Base-by-base conservation (phyloP, 2,888 invertebrate genomes). In the Eulithis testata region DNA sequence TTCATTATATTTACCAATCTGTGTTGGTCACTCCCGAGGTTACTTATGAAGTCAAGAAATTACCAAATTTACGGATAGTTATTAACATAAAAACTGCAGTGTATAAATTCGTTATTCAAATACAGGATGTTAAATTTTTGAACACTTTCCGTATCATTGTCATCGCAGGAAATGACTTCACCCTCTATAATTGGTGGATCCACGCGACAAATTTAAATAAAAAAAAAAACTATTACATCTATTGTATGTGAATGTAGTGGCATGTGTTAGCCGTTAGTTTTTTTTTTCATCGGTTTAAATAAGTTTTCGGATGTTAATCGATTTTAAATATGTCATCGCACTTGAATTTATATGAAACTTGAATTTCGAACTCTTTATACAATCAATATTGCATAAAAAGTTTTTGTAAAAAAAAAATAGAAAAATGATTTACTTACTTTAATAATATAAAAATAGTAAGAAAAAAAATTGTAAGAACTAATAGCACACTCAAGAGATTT, bases 151-250 rank as follows among this genome's bases (percentile, higher is more conserved):
- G 84, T 89, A 87, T 90, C 89, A 83, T 87, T 89, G 90, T 89
- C 87, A 87, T 88, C 86, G 75, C 85, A 87, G 90, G 90, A 90
- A 89, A 86, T 85, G 83, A 86, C 84, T 83, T 82, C 87, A 86
- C 86, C 88, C 86, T 84, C 78, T 84, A 79, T 88, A 87, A 87
- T 86, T 77, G 80, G 74, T 80, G 75, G 78, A 75, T 77, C 72
- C 87, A 84, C 87, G 87, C 79, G 87, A 83, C 84, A 77, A 77
- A 83, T 83, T 83, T 78, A 73, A 79, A 81, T 75, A 81, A 78
- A 82, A 82, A 59, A 81, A 81, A 76, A 60, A 47, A 3, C 53
- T 63, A 63, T 57, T 61, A 67, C 44, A 57, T 67, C 72, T 60
- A 66, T 72, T 68, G 68, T 70, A 78, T 80, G 79, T 72, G 69